phyloP scores from a whole-genome alignment of 1,140 invertebrate species.

The Anastrepha obliqua region DNA sequence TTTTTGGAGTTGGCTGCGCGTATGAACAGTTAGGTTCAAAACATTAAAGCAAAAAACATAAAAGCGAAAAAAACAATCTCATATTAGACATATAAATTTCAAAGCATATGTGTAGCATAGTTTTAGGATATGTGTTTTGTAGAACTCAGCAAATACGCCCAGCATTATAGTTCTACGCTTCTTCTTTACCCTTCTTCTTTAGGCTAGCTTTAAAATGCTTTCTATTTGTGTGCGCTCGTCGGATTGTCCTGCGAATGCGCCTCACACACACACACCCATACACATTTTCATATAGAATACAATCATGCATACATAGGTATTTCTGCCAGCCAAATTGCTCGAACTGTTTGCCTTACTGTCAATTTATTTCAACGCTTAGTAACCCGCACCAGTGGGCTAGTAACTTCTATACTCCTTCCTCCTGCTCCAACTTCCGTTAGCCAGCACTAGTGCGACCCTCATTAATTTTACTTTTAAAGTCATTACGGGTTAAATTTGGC shows the following conservation, averaged over 20 bases:
- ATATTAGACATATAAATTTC: neutral
- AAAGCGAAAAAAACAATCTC: neutral
- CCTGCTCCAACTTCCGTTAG: neutral
- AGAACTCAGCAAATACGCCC: neutral
- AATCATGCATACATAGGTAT: neutral
- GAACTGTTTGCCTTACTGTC: conserved; percentile 2
- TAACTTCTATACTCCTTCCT: neutral
- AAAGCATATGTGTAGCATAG: neutral
- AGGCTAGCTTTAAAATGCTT: neutral
- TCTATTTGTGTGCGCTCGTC: neutral
- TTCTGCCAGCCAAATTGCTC: neutral
- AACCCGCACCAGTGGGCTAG: neutral
- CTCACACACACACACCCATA: too few species aligned
- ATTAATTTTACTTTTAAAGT: conserved; percentile 75
- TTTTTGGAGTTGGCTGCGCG: neutral
- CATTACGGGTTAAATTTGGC: conserved; percentile 75
- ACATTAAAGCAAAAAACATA: neutral
- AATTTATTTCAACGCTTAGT: conserved; percentile 15
- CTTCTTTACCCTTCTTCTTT: neutral
- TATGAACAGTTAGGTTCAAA: neutral
- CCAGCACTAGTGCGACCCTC: conserved; percentile 63
- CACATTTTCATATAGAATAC: too few species aligned
- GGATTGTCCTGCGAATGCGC: too few species aligned
- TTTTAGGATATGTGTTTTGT: neutral
- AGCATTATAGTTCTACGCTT: too few species aligned